Conservation (phyloP, 2,888 invertebrate species). For the Lumbricus terrestris region DNA sequence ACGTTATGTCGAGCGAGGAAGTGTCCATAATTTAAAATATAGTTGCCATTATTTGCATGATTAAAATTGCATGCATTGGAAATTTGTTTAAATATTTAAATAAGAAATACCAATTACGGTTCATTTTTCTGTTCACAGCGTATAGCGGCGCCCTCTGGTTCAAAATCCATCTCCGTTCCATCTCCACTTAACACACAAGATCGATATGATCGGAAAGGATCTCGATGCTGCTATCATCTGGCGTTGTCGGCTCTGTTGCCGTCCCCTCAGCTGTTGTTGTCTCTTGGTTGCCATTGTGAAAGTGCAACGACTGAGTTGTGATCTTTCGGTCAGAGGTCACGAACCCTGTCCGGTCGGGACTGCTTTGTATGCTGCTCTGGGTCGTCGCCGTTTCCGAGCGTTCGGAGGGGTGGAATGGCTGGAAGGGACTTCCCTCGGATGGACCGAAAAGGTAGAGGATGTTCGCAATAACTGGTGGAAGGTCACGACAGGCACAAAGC, state of each 20-base stretch:
- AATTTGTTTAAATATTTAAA: background rate
- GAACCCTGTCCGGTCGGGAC: conserved; percentile 22
- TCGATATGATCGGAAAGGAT: conserved; percentile 43
- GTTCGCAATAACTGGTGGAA: conserved; percentile 49
- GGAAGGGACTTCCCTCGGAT: conserved; percentile 23
- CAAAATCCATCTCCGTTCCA: background rate
- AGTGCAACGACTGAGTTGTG: background rate
- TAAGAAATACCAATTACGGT: background rate
- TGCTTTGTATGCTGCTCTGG: conserved; percentile 6
- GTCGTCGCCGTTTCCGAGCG: background rate
- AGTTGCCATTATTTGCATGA: background rate
- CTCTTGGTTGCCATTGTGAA: background rate
- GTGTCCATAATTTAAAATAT: no score
- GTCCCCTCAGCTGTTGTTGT: conserved; percentile 26
- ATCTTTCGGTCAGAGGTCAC: conserved; percentile 27
- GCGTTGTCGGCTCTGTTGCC: conserved; percentile 43
- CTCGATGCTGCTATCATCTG: conserved; percentile 53
- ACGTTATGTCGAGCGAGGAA: background rate
- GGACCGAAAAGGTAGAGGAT: conserved; percentile 44
- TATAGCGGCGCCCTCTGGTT: background rate
- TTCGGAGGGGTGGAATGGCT: conserved; percentile 21
- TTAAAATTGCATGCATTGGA: background rate
- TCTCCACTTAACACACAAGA: conserved; percentile 16
- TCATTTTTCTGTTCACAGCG: background rate
- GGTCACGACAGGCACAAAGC: conserved; percentile 62